These are phyloP conservation scores for Idaea aversata DNA, from an alignment of 2,888 invertebrate genomes.

Conservation along the genomic window DNA sequence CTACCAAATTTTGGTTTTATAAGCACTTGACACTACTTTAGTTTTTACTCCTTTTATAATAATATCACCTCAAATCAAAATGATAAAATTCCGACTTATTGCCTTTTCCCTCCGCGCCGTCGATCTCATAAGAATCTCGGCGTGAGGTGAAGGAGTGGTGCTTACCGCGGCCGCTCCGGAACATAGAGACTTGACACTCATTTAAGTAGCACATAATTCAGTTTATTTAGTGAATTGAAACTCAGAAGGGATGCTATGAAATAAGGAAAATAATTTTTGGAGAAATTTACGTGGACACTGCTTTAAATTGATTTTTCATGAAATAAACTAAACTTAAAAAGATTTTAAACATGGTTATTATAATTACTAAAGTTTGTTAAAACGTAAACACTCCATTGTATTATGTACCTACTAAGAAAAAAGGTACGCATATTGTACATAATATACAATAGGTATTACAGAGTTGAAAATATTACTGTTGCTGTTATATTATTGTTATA, in stretches of 20 bases:
- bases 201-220: conserved; percentile 87
- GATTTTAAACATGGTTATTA: too few species aligned
- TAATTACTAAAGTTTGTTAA: too few species aligned
- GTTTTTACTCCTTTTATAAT: too few species aligned
- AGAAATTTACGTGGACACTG: neutral
- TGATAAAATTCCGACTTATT: conserved; percentile 30
- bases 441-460: too few species aligned
- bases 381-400: too few species aligned
- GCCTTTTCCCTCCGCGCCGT: conserved; percentile 19
- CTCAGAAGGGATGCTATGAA: neutral
- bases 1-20: too few species aligned
- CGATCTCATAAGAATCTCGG: conserved; percentile 68
- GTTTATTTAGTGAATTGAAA: conserved; percentile 80
- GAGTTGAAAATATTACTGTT: too few species aligned
- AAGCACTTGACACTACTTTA: too few species aligned
- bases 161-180: conserved; percentile 36
- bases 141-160: conserved; percentile 64
- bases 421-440: too few species aligned
- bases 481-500: too few species aligned
- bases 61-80: neutral
- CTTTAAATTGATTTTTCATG: neutral
- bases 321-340: too few species aligned
- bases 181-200: conserved; percentile 77
- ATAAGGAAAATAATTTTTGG: neutral
- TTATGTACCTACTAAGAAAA: too few species aligned